Conservation (phyloP, 1,140 invertebrate genomes). For the Acromyrmex charruanus region DNA sequence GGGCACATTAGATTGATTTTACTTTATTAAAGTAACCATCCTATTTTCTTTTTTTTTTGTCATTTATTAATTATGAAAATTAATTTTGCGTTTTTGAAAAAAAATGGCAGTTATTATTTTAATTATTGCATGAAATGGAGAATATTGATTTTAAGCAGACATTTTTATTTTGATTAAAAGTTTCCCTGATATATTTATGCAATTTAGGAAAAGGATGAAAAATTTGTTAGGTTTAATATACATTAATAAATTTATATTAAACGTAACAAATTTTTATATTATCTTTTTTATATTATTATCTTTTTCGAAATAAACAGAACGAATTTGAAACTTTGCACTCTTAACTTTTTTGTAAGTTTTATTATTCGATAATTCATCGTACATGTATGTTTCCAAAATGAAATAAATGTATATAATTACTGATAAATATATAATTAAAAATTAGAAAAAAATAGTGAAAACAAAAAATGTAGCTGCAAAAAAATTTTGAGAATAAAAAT, state of each 20-base stretch:
- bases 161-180: neutral
- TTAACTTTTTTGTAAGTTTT: neutral
- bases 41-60: neutral
- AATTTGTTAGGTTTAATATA: neutral
- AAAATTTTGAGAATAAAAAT: neutral
- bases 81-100: neutral
- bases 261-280: too few species aligned
- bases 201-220: neutral
- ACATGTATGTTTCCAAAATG: neutral
- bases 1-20: neutral
- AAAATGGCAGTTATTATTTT: neutral
- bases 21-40: neutral
- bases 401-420: neutral
- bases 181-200: neutral
- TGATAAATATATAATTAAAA: neutral
- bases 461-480: neutral
- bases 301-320: neutral
- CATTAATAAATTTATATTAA: too few species aligned
- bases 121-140: neutral
- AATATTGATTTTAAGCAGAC: neutral
- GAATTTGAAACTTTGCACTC: neutral
- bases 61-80: neutral
- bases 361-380: neutral
- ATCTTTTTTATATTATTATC: neutral
- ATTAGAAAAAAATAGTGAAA: too few species aligned